Conservation (phyloP, 2,797 vertebrate genomes). For the Carapus acus region DNA sequence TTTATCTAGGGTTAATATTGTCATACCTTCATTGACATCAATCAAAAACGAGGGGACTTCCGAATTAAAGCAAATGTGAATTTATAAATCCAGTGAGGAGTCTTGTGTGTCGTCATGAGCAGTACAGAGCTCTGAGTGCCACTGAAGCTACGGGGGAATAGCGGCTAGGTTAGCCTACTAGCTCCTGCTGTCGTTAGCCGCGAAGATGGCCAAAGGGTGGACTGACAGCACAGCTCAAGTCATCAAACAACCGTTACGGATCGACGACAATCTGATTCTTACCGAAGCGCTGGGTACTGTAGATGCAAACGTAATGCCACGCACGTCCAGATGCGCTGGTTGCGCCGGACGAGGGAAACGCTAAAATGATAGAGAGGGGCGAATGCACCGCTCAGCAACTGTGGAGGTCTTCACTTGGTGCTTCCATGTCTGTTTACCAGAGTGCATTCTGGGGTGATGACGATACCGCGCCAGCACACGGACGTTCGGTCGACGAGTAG, state of each 20-base stretch:
- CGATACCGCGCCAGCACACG: conserved; percentile 66
- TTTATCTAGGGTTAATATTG: conserved; percentile 28
- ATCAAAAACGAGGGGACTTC: not conserved
- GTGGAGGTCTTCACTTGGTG: conserved; percentile 80
- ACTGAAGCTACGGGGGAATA: conserved; percentile 45
- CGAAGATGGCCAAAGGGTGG: conserved; percentile 60
- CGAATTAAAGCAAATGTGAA: not conserved
- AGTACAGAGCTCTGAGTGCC: conserved; percentile 40
- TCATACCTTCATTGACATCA: conserved; percentile 11
- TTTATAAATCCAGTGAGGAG: not conserved
- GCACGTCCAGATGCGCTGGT: conserved; percentile 49
- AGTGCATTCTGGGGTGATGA: conserved; percentile 79
- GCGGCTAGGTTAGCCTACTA: conserved; percentile 66
- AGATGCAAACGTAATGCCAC: conserved; percentile 48
- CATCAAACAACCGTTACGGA: conserved; percentile 59
- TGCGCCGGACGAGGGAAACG: conserved; percentile 51
- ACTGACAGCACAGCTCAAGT: conserved; percentile 67
- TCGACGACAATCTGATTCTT: conserved; percentile 59
- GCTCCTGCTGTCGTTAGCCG: conserved; percentile 63
- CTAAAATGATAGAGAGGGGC: conserved; percentile 63
- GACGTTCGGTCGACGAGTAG: conserved; percentile 32
- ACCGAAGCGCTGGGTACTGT: conserved; percentile 61
- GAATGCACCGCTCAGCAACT: conserved; percentile 71
- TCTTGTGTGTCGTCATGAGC: conserved; percentile 11
- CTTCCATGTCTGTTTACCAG: conserved; percentile 87